Percentiles rank a stretch among this genome's conserved stretches.
Conservation (phyloP, 2,113 vertebrate genomes). For the Pollimyrus isidori region DNA sequence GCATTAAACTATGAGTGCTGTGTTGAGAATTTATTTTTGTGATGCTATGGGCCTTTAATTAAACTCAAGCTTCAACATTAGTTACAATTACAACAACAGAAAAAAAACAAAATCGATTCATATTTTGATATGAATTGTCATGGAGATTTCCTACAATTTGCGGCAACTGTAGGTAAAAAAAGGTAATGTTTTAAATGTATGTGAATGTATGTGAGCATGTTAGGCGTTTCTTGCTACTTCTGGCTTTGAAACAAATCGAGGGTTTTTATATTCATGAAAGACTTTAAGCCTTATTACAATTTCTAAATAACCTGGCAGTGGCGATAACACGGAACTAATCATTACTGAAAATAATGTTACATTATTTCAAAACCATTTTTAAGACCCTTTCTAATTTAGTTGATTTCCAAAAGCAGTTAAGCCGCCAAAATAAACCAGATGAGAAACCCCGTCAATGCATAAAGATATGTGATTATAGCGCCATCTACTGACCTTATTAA, state of each 20-base stretch:
- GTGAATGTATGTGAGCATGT: not conserved
- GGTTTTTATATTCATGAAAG: not conserved
- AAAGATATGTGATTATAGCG: not conserved
- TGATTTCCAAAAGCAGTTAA: not conserved
- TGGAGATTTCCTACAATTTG: not conserved
- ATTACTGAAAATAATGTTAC: not conserved
- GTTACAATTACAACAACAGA: not conserved
- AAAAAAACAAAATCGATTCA: not conserved
- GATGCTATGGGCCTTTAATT: not conserved
- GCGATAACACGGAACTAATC: not conserved
- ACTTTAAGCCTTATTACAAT: not conserved
- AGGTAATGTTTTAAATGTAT: not conserved
- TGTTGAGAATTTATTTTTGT: not conserved
- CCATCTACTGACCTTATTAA: not conserved
- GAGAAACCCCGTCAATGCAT: not conserved
- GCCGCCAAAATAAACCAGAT: not conserved
- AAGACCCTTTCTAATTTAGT: not conserved
- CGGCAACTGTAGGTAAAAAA: not conserved
- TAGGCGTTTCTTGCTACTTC: not conserved
- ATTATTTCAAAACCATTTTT: not conserved
- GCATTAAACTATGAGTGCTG: not conserved
- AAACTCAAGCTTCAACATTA: not conserved
- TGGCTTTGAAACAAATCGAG: not conserved
- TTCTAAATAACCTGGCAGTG: not conserved
- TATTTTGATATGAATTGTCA: not conserved